Evolutionary conservation across 2,113 vertebrate species (phyloP), one percentile per base, ranked within the genome.

Genomic region (Etia nguti): DNA sequence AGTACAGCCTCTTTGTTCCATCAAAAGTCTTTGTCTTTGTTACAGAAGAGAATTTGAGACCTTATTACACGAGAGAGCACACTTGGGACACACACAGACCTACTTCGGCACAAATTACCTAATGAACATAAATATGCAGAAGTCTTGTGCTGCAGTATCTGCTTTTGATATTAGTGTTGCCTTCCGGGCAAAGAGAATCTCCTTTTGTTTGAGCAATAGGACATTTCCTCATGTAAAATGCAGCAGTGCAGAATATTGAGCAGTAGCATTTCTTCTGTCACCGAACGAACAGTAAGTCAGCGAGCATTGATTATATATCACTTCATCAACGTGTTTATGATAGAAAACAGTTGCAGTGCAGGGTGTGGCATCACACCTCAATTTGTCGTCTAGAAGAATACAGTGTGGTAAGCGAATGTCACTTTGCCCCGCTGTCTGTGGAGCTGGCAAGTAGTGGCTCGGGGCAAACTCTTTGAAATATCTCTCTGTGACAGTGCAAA

Each of bases 401-500:
- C 80, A 43, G 84, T 65, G 46, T 75, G 80, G 73, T 38, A 41
- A 65, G 65, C 13, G 10, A 86, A 68, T 88, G 90, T 86, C 88
- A 83, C 89, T 88, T 85, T 85, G 77, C 36, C 54, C 82, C 52
- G n/a, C 34, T 85, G 85, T 90, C 88, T 93, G 85, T 18, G 82
- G 65, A 92, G 84, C 86, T 60, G 83, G 86, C 80, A 93, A 91
- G 87, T 73, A 82, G 75, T 56, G 84, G 91, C 95, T 84, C 8
- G 62, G 87, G 91, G 94, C 79, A 57, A 91, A 79, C 82, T 52
- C 93, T 95, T 93, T 94, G 91, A 95, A 94, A 93, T 88, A 92
- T 92, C 48, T 85, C 62, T 83, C 20, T 52, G 83, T 86, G 85
- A 90, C 85, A 81, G 90, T 29, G 82, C 87, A 88, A 79, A 83